phyloP scores from a whole-genome alignment of 2,113 vertebrate genomes.

The Apodemus sylvaticus region DNA sequence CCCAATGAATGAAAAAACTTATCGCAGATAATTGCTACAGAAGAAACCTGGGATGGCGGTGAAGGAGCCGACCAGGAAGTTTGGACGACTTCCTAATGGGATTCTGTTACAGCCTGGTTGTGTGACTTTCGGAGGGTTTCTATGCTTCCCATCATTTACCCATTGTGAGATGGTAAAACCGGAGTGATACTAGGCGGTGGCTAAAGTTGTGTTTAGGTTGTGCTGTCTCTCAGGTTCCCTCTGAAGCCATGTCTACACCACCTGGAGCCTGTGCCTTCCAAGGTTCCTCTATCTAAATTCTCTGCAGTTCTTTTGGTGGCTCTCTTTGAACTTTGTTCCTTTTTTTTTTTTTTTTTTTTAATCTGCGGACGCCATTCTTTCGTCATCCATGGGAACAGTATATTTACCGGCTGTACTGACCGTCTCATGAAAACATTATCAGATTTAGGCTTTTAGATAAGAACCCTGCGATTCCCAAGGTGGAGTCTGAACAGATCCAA shows the following conservation, averaged over 20 bases:
- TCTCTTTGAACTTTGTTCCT: slow-evolving; percentile 21
- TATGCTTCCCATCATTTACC: background rate
- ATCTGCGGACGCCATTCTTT: background rate
- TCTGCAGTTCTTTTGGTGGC: background rate
- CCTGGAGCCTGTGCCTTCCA: background rate
- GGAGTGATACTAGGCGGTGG: background rate
- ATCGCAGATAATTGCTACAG: background rate
- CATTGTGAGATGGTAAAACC: background rate
- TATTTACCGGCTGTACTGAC: background rate
- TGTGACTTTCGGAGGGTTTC: background rate
- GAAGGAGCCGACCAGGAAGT: background rate
- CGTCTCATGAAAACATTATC: background rate
- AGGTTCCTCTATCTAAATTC: background rate
- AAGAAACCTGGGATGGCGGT: background rate
- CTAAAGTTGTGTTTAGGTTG: background rate
- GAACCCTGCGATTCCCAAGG: background rate
- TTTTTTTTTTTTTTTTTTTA: background rate
- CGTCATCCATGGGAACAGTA: background rate
- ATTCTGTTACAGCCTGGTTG: background rate
- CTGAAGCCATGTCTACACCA: background rate
- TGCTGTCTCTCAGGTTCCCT: slow-evolving; percentile 13
- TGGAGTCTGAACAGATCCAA: background rate
- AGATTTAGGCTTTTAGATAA: background rate
- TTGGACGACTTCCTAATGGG: background rate
- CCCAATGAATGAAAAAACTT: background rate